phyloP scores from a whole-genome alignment of 2,888 invertebrate species.

The Disparrhopalites patrizii region DNA sequence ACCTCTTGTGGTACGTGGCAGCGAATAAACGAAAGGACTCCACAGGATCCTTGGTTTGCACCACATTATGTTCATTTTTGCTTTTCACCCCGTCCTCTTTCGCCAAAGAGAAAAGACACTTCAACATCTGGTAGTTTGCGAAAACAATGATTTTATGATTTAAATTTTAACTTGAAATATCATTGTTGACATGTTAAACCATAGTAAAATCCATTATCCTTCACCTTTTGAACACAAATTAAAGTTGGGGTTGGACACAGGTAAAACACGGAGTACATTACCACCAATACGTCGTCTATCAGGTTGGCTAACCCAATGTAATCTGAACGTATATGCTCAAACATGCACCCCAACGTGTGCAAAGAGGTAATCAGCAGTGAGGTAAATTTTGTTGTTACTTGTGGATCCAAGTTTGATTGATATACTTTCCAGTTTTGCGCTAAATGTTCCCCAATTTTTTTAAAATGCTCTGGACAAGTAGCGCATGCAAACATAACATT shows the following conservation, averaged over 20 bases:
- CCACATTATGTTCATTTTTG: not conserved
- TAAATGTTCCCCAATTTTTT: slow-evolving; percentile 41
- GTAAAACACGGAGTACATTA: slow-evolving; percentile 67
- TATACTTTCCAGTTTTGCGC: slow-evolving; percentile 44
- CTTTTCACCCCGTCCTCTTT: not conserved
- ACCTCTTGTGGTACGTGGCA: slow-evolving; percentile 25
- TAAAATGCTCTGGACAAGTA: slow-evolving; percentile 40
- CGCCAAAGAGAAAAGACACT: slow-evolving; percentile 8
- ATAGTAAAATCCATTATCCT: not conserved
- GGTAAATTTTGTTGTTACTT: slow-evolving; percentile 70
- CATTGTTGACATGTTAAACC: no score
- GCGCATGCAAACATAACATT: slow-evolving; percentile 29
- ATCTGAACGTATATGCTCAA: slow-evolving; percentile 37
- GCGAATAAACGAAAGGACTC: slow-evolving; percentile 22
- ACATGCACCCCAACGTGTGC: slow-evolving; percentile 63
- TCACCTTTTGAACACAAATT: slow-evolving; percentile 71
- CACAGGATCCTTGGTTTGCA: not conserved
- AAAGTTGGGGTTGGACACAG: slow-evolving; percentile 67
- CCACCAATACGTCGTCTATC: slow-evolving; percentile 74
- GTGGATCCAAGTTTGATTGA: slow-evolving; percentile 64
- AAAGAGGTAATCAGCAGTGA: slow-evolving; percentile 63
- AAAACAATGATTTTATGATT: no score
- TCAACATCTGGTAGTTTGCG: slow-evolving; percentile 12
- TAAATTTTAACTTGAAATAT: no score
- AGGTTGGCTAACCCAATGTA: slow-evolving; percentile 51